Evolutionary conservation across 2,888 invertebrate genomes (phyloP), one percentile per base, ranked within the genome.

Genomic region (Salpingus planirostris): DNA sequence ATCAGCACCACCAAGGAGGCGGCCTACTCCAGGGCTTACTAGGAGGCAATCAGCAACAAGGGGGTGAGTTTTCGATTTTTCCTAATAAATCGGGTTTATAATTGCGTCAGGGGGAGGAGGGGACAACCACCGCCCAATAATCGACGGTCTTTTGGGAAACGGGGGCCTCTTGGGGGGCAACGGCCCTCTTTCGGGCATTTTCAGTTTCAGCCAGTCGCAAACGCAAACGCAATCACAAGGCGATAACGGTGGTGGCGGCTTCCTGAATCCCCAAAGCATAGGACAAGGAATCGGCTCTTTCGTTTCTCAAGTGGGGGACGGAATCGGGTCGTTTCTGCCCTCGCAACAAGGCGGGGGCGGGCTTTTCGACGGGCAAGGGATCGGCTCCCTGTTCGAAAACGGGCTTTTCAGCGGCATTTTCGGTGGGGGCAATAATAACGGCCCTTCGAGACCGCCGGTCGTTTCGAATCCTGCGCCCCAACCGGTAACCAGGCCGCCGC

Each of bases 301-400:
- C n/a, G n/a, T n/a, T n/a, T 13, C 23, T 2, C 6, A 23, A n/a
- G n/a, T 24, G 5, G 24, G 4, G 6, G 24, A 30, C 14, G 22
- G 30, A 23, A 13, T 36, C 14, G 25, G 28, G 10, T 32, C 31
- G 2, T 12, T 21, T 2, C n/a, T 29, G 13, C 29, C 36, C 15
- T n/a, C n/a, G n/a, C n/a, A n/a, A n/a, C 29, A 36, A 25, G 18
- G 12, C 3, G 34, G 21, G 8, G 27, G 29, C 7, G 36, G 36
- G n/a, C 29, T 36, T 14, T 40, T 40, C 14, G 36, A 33, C 23
- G 36, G 35, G 10, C 35, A 39, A 27, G 39, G 40, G 7, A 22
- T 40, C 6, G 5, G n/a, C 11, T 39, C 39, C 3, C 10, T 39
- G n/a, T 39, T 39, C 11, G 31, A 39, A 10, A 29, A 29, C 11